Percentiles rank a stretch among this genome's conserved stretches.
Conservation (phyloP, 92 coral and sea anemone species). For the Zoanthus sansibaricus region DNA sequence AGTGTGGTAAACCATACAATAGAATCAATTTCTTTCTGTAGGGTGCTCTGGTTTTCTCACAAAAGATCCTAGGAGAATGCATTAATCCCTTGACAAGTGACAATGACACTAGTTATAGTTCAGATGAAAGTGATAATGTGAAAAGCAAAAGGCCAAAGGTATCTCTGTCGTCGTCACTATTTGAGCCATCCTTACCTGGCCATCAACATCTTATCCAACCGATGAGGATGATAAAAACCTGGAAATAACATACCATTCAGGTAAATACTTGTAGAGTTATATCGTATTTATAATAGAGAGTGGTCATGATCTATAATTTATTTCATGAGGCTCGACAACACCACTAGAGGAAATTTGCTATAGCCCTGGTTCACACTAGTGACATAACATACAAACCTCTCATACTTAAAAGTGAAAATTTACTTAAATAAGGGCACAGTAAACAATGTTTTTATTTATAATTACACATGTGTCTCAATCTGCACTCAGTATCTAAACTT, state of each 20-base stretch:
- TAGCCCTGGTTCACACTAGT: background rate
- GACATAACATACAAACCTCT: constrained; percentile 1
- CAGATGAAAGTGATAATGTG: background rate
- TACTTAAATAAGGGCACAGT: too few relatives aligned
- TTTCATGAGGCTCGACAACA: background rate
- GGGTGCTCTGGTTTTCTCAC: too few relatives aligned
- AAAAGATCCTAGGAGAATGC: background rate
- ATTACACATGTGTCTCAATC: too few relatives aligned
- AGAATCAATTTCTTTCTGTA: too few relatives aligned
- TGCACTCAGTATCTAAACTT: too few relatives aligned
- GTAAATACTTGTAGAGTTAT: background rate
- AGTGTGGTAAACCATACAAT: background rate
- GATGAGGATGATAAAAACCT: background rate
- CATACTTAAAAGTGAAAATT: background rate
- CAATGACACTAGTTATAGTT: background rate
- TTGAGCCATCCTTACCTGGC: constrained; percentile 2
- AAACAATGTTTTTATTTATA: too few relatives aligned
- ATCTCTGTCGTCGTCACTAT: background rate
- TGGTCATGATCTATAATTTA: background rate
- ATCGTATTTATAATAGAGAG: background rate
- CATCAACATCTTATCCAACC: constrained; percentile 3
- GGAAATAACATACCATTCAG: constrained; percentile 6
- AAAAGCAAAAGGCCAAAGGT: background rate
- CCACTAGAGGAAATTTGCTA: background rate
- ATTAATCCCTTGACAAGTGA: constrained; percentile 3